A percentile compares a stretch with the other conserved stretches of the same genome.
Evolutionary conservation across 1,140 invertebrate species (phyloP).

Genomic region (Ceratoteleas bidentatus): DNA sequence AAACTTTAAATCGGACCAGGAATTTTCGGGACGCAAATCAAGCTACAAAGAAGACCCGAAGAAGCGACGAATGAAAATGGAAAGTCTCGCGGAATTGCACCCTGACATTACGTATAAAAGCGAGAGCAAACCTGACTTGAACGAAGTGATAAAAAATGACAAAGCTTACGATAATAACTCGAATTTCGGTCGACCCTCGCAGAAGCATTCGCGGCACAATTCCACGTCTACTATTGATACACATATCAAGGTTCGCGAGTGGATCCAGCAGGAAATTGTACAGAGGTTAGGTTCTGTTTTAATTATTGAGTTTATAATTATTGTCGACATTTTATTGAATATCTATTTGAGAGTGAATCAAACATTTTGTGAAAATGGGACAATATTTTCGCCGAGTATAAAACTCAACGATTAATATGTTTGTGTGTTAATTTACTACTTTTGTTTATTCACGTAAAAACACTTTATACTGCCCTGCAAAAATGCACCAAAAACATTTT

Average conservation of each 20-base stretch:
- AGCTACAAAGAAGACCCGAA: slow-evolving; percentile 67
- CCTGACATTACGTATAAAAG: slow-evolving; percentile 74
- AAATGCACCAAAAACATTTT: too few species aligned
- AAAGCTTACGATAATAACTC: slow-evolving; percentile 83
- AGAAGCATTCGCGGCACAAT: slow-evolving; percentile 86
- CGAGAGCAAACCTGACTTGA: slow-evolving; percentile 77
- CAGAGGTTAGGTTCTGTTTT: slow-evolving; percentile 82
- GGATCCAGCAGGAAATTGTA: slow-evolving; percentile 90
- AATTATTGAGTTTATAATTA: too few species aligned
- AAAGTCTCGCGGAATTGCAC: slow-evolving; percentile 68
- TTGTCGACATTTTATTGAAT: too few species aligned
- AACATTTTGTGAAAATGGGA: too few species aligned
- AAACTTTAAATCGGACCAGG: slow-evolving; percentile 81
- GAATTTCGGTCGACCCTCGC: slow-evolving; percentile 84
- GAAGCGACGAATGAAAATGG: slow-evolving; percentile 64
- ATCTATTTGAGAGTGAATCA: too few species aligned
- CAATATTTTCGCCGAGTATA: too few species aligned
- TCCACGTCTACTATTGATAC: slow-evolving; percentile 91
- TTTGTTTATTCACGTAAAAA: too few species aligned
- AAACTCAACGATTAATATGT: too few species aligned
- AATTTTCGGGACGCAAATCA: slow-evolving; percentile 71
- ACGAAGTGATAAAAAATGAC: slow-evolving; percentile 80
- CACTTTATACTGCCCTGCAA: too few species aligned
- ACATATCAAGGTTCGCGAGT: slow-evolving; percentile 91
- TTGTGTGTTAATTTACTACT: too few species aligned